Percentiles rank a stretch among this genome's conserved stretches.
Conservation (phyloP, 2,113 vertebrate genomes). For the Merops nubicus region DNA sequence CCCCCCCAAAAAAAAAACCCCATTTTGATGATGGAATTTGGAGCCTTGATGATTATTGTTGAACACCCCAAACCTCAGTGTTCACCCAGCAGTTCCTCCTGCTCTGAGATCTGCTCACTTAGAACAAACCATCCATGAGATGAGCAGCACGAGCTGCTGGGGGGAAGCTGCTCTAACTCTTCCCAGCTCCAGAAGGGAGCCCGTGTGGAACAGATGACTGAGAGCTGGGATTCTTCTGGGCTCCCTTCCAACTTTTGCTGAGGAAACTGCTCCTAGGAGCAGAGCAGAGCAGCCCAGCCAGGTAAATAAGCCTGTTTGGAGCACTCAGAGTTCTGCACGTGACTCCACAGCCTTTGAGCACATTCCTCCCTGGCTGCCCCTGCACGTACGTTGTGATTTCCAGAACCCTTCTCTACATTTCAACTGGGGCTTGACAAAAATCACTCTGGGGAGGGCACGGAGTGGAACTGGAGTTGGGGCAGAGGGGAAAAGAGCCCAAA, state of each 20-base stretch:
- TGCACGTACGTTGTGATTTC: fast-evolving
- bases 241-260: neutral
- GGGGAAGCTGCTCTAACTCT: neutral
- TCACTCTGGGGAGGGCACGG: fast-evolving
- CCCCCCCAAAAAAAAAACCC: too few relatives aligned
- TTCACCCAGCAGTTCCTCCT: neutral
- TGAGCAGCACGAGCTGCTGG: neutral
- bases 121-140: neutral
- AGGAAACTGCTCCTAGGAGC: neutral
- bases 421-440: neutral
- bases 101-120: neutral
- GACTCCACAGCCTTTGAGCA: neutral
- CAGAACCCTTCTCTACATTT: neutral
- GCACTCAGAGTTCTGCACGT: neutral
- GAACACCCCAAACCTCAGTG: neutral
- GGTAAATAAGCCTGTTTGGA: neutral
- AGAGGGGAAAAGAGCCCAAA: neutral
- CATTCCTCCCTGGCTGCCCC: neutral
- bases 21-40: neutral
- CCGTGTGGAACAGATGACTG: neutral
- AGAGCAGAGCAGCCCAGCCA: neutral
- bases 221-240: neutral
- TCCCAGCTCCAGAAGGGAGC: neutral
- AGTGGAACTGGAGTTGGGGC: neutral
- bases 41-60: neutral